Evolutionary conservation across 2,113 vertebrate species (phyloP).

Genomic region (Pycnonotus jocosus): DNA sequence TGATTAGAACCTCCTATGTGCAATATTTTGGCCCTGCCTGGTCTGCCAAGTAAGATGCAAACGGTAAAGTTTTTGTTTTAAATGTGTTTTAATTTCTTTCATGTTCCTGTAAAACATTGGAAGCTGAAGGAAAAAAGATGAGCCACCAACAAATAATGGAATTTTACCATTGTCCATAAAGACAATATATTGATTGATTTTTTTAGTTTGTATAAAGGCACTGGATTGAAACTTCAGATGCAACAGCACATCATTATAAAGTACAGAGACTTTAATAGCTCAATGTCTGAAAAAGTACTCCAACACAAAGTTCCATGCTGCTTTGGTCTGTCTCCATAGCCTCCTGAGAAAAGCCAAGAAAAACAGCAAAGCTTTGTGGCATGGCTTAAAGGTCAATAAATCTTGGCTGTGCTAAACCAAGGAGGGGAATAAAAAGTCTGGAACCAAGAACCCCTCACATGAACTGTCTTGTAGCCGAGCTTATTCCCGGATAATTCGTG

Average conservation of each 20-base stretch:
- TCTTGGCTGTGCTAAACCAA: neutral
- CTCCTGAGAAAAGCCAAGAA: conserved; percentile 14
- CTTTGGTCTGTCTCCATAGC: neutral
- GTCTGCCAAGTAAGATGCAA: neutral
- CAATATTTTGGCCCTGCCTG: neutral
- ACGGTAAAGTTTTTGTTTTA: neutral
- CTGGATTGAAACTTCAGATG: neutral
- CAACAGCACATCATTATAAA: conserved; percentile 16
- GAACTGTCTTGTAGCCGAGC: neutral
- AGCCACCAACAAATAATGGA: neutral
- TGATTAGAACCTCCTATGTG: neutral
- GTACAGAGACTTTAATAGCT: neutral
- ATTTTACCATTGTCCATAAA: neutral
- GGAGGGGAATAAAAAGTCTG: neutral
- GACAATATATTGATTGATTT: neutral
- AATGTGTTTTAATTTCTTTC: neutral
- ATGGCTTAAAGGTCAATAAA: conserved; percentile 2
- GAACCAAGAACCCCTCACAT: neutral
- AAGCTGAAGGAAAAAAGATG: neutral
- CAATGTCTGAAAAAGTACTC: conserved; percentile 34
- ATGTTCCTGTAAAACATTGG: neutral
- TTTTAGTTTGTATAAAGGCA: conserved; percentile 18
- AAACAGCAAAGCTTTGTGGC: neutral
- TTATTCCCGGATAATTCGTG: neutral
- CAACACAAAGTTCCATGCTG: neutral